Conservation (phyloP, 2,797 vertebrate genomes). For the Phalanger gymnotis region DNA sequence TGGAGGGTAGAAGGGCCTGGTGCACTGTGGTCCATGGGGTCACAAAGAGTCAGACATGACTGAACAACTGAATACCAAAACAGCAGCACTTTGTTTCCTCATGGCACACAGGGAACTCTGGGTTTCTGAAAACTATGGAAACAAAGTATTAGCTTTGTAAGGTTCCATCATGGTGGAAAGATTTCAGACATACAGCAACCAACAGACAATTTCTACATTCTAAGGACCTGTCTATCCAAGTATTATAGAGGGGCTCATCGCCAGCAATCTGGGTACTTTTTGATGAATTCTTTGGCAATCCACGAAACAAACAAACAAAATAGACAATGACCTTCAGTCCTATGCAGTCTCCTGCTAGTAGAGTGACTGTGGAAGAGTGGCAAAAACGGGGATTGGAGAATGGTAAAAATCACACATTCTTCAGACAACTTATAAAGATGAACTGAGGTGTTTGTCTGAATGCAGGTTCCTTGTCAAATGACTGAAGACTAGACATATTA, state of each 20-base stretch:
- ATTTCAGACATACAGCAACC: too few relatives aligned
- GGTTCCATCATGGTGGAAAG: too few relatives aligned
- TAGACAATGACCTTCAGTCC: not conserved
- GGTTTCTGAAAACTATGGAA: not conserved
- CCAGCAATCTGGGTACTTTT: too few relatives aligned
- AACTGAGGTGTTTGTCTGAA: not conserved
- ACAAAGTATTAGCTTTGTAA: too few relatives aligned
- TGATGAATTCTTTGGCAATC: too few relatives aligned
- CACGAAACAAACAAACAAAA: not conserved
- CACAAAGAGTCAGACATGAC: not conserved
- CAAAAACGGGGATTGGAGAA: not conserved
- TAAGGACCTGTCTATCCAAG: not conserved
- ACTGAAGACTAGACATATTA: not conserved
- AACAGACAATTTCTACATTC: not conserved
- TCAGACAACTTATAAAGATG: not conserved
- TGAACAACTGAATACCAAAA: not conserved
- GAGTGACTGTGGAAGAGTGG: not conserved
- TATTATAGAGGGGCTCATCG: not conserved
- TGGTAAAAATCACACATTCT: not conserved
- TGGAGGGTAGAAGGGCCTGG: not conserved
- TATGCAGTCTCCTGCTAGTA: not conserved
- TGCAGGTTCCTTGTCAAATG: not conserved
- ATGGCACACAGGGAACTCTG: not conserved
- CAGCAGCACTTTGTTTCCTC: not conserved
- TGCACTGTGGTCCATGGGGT: not conserved